Percentiles rank a stretch among this genome's conserved stretches.
These are phyloP conservation scores for Teleiodes luculella DNA, from an alignment of 2,888 invertebrate genomes.

Conservation along the genomic window DNA sequence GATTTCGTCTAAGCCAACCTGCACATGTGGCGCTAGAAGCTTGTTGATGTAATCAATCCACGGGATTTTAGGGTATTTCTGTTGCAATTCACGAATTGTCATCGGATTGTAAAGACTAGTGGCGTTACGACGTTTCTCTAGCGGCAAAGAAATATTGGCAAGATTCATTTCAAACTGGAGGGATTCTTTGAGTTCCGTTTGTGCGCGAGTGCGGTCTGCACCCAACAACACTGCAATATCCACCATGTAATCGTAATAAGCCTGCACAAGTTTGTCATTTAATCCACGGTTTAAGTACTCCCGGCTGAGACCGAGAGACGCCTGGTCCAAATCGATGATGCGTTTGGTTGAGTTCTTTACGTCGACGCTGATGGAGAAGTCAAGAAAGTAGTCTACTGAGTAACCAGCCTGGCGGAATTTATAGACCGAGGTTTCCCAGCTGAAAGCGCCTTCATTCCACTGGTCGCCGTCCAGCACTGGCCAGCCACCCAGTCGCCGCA, in stretches of 20 bases:
- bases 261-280: constrained; percentile 88
- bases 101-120: constrained; percentile 95
- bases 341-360: constrained; percentile 92
- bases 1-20: constrained; percentile 83
- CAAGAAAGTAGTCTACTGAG: constrained; percentile 93
- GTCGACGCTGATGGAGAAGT: constrained; percentile 93
- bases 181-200: constrained; percentile 86
- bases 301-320: constrained; percentile 88
- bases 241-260: constrained; percentile 92
- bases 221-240: constrained; percentile 92
- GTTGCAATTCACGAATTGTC: constrained; percentile 87
- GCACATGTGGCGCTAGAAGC: constrained; percentile 82
- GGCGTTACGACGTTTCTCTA: constrained; percentile 94
- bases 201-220: constrained; percentile 83
- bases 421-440: constrained; percentile 91
- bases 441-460: constrained; percentile 86
- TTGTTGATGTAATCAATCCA: constrained; percentile 92
- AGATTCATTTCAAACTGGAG: constrained; percentile 92
- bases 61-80: constrained; percentile 85
- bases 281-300: constrained; percentile 92
- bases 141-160: constrained; percentile 92
- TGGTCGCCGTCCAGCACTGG: constrained; percentile 88
- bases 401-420: constrained; percentile 89
- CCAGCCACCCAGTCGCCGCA: constrained; percentile 92
- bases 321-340: constrained; percentile 93